Evolutionary conservation across 2,113 vertebrate species (phyloP).

Genomic region (Glaucidium brasilianum): DNA sequence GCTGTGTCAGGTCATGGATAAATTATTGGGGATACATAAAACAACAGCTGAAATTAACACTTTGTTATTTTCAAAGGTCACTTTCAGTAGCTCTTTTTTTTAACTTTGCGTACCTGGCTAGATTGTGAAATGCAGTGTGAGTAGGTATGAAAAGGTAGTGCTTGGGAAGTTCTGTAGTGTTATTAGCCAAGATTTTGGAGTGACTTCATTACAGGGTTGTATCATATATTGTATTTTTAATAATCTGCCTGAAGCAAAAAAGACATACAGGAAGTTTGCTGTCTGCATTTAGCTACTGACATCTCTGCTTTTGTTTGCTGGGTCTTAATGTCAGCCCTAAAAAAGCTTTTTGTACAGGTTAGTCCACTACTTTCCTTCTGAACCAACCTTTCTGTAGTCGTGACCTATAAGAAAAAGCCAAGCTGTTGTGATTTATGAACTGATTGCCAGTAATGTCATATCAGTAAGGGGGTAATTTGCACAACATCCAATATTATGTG

Average conservation of each 20-base stretch:
- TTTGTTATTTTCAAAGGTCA: neutral
- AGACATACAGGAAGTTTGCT: neutral
- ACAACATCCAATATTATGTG: neutral
- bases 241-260: neutral
- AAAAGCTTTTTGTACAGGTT: neutral
- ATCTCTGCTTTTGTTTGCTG: neutral
- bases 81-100: neutral
- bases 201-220: neutral
- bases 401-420: neutral
- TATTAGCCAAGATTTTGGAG: neutral
- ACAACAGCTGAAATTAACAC: neutral
- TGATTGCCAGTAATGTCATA: neutral
- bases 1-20: neutral
- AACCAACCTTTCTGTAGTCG: neutral
- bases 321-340: neutral
- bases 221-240: neutral
- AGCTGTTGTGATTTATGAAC: neutral
- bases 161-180: neutral
- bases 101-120: rapidly evolving
- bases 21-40: neutral
- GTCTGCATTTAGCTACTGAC: neutral
- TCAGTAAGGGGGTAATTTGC: neutral
- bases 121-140: neutral
- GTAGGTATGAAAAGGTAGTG: neutral
- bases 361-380: neutral